phyloP scores from a whole-genome alignment of 2,113 vertebrate genomes.

The Cyanoliseus patagonus region DNA sequence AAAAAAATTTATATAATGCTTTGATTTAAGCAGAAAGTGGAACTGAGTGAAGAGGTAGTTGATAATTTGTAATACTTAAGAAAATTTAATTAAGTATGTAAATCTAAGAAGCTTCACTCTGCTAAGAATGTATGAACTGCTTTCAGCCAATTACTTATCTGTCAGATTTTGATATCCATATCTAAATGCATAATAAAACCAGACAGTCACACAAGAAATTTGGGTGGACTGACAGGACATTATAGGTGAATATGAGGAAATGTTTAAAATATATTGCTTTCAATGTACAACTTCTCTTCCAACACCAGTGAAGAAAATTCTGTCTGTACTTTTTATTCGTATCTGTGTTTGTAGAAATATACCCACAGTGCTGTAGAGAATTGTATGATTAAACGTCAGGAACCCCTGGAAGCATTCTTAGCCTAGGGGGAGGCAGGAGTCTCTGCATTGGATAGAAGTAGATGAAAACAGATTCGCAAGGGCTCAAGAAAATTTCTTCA shows the following conservation, averaged over 20 bases:
- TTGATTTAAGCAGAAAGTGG: neutral
- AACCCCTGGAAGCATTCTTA: neutral
- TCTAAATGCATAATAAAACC: neutral
- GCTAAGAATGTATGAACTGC: neutral
- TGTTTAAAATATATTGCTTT: neutral
- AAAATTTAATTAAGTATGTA: neutral
- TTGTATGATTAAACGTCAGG: neutral
- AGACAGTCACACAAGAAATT: neutral
- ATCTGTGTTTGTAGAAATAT: neutral
- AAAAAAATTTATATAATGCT: neutral
- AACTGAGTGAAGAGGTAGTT: neutral
- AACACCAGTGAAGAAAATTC: neutral
- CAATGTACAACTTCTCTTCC: neutral
- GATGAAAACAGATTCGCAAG: neutral
- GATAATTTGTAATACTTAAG: neutral
- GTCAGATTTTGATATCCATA: neutral
- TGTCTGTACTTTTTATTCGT: neutral
- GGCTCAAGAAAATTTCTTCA: neutral
- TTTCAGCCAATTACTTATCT: neutral
- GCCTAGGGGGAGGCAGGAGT: neutral
- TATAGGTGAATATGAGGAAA: neutral
- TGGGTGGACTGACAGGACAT: neutral
- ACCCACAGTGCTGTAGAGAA: neutral
- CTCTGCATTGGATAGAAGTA: neutral
- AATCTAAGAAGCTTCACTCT: neutral